Evolutionary conservation across 2,888 invertebrate genomes (phyloP), one percentile per base, ranked within the genome.

Genomic region (Troglohyphantes excavatus): DNA sequence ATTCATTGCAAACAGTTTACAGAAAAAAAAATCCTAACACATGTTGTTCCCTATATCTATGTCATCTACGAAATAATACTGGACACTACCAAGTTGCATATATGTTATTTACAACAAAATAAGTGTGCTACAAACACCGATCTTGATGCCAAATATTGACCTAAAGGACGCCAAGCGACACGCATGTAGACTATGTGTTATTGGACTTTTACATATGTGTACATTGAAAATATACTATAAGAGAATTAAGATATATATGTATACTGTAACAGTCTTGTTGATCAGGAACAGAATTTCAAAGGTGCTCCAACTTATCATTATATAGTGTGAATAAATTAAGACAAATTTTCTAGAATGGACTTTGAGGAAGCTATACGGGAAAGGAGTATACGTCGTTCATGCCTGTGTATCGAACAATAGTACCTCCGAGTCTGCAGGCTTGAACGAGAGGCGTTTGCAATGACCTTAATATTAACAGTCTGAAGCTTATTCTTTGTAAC

Each of bases 221-320:
- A 89, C 59, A 82, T 68, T 81, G 46, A 82, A 39, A 81, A 83
- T 82, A 89, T 76, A 89, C 26, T 86, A 86, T 70, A 85, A 70
- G 53, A 86, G 86, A 87, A 33, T 46, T 79, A 79, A 63, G 46
- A 46, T 83, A 72, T 79, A 79, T 79, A 81, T 89, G 82, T 89
- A 82, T 76, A 76, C 67, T 76, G 76, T 81, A 76, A 88, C 63
- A 82, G 81, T 89, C 88, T 89, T 89, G 76, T 89, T 82, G 82
- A 65, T 68, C 88, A 75, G 88, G 75, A 82, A 89, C 82, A 76
- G 82, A 89, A 81, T 89, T 83, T 82, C 88, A 76, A 89, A 89
- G 88, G 88, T 89, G 88, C 88, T 89, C 43, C 88, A 76, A 73
- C 59, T 89, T 89, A 89, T 89, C 75, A 88, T 81, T 73, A 63